These are phyloP conservation scores for Palythoa caribaeorum DNA, from an alignment of 92 coral and sea anemone species.

Conservation along the genomic window DNA sequence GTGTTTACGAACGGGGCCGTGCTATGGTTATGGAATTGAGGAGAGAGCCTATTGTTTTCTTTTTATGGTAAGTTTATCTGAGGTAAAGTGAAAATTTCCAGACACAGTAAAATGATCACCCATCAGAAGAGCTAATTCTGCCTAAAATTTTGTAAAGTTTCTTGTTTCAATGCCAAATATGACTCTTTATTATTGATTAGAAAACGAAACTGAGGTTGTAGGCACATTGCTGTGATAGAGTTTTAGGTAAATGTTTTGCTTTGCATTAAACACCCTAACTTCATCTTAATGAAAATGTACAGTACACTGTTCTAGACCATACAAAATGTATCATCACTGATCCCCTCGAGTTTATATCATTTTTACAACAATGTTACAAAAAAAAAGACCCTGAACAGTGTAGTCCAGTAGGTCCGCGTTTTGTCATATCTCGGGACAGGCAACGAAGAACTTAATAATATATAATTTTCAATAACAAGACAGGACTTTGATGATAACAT, in stretches of 20 bases:
- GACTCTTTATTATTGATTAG: constrained; percentile 22
- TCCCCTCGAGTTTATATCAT: too few relatives aligned
- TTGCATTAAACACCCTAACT: constrained; percentile 4
- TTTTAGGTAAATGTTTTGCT: constrained; percentile 4
- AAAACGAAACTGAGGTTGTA: constrained; percentile 24
- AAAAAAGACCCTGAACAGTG: too few relatives aligned
- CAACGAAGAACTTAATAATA: too few relatives aligned
- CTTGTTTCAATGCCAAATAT: constrained; percentile 1
- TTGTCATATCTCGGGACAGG: too few relatives aligned
- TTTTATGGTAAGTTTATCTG: neutral
- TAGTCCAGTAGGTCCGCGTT: too few relatives aligned
- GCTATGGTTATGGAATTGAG: neutral
- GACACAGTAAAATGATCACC: constrained; percentile 28
- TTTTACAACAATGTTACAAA: too few relatives aligned
- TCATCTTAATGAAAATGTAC: constrained; percentile 38
- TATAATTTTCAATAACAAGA: too few relatives aligned
- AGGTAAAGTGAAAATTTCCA: neutral
- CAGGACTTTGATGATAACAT: too few relatives aligned
- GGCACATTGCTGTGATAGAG: constrained; percentile 7
- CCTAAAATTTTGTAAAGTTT: constrained; percentile 3
- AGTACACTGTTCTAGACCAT: neutral
- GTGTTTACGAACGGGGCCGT: neutral
- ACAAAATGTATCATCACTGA: too few relatives aligned
- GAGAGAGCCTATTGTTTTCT: neutral
- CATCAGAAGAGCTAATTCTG: constrained; percentile 20